Evolutionary conservation across 2,797 vertebrate species (phyloP), one percentile per base, ranked within the genome.

Genomic region (Enteromius paludinosus): DNA sequence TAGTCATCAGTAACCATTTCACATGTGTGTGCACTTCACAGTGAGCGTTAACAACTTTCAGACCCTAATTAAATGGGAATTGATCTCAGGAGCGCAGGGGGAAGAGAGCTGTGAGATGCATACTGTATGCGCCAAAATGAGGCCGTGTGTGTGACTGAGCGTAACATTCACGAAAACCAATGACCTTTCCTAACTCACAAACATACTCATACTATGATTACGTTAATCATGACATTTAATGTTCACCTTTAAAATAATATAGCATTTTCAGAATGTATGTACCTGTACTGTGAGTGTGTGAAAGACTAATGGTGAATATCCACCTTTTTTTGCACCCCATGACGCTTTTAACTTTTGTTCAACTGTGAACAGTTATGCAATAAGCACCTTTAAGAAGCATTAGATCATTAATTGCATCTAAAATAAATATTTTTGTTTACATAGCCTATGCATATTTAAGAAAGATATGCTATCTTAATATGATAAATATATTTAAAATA

Each of bases 141-240:
- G 79, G 84, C 68, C 1, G 11, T 33, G 23, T 38, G 33, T 70
- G 14, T 86, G 61, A 9, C 8, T 33, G 87, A 83, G 74, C 30
- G 81, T 82, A 85, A 86, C 81, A 90, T 91, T 86, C 72, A 85
- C 88, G 14, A 65, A 7, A 75, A 62, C 54, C 84, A 38, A 11
- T 92, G 89, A 93, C 89, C 89, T 92, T 92, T 91, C 43, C 47
- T 78, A 84, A 66, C 80, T 83, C 65, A 81, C 84, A 81, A 81
- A 81, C 87, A 80, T 82, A 82, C 87, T 54, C 68, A 52, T 47
- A 47, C 68, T 10, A 54, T 72, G 78, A 86, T 43, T 14, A 41
- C 52, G 71, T 78, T 8, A 83, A 74, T 68, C 89, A 85, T 1
- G 89, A 88, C 87, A 83, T 87, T 74, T 81, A 85, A 86, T 66